phyloP scores from a whole-genome alignment of 2,113 vertebrate species.

The Hippopotamus amphibius region DNA sequence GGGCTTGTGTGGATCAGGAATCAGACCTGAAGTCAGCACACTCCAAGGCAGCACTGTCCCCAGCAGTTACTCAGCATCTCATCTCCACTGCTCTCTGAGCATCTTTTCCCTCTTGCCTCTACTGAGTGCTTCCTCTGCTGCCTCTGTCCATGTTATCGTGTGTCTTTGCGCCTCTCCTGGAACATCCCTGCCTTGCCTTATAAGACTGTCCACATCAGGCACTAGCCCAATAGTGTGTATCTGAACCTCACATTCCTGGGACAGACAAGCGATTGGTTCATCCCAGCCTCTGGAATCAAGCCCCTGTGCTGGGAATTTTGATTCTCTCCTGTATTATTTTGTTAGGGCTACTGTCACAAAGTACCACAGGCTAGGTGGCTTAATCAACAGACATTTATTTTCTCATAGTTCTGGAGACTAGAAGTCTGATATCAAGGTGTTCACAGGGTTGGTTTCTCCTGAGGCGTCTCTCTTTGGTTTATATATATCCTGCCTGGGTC shows the following conservation, averaged over 20 bases:
- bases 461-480: not conserved
- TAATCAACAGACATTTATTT: not conserved
- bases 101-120: too few relatives aligned
- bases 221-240: accelerated
- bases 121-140: not conserved
- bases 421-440: not conserved
- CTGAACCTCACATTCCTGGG: not conserved
- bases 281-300: too few relatives aligned
- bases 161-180: not conserved
- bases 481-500: not conserved
- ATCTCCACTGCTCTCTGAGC: not conserved
- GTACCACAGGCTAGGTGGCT: not conserved
- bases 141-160: accelerated
- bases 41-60: not conserved
- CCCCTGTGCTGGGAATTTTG: too few relatives aligned
- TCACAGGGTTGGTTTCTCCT: not conserved
- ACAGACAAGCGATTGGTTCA: accelerated
- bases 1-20: not conserved
- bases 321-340: not conserved
- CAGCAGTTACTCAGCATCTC: accelerated
- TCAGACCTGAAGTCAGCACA: not conserved
- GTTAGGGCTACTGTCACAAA: not conserved
- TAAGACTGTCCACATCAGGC: accelerated
- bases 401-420: not conserved
- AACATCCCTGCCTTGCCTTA: accelerated